These are phyloP conservation scores for Aix galericulata DNA, from an alignment of 2,113 vertebrate genomes.

Conservation along the genomic window DNA sequence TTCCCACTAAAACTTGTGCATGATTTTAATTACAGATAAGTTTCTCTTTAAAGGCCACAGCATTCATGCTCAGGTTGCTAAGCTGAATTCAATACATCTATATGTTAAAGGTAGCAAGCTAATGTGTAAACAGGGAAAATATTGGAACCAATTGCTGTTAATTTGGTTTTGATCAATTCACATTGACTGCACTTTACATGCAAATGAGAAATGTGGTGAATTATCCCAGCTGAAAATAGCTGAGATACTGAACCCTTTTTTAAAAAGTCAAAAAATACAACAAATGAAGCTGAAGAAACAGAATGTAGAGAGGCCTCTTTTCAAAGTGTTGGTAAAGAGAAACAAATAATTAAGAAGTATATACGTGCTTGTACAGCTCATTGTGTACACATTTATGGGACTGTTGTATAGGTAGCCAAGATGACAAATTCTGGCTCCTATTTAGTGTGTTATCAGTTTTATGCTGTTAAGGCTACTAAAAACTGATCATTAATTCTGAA, in stretches of 20 bases:
- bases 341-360: background rate
- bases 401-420: background rate
- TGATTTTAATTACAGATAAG: constrained; percentile 99
- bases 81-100: constrained; percentile 96
- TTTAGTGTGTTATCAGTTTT: background rate
- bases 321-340: background rate
- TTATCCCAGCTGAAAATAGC: constrained; percentile 43
- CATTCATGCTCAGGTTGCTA: constrained; percentile 88
- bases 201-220: constrained; percentile 79
- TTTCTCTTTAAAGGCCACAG: constrained; percentile 86
- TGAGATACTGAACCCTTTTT: constrained; percentile 8
- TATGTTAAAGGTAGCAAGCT: constrained; percentile 86
- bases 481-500: background rate
- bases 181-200: constrained; percentile 96
- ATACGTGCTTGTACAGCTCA: background rate
- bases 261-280: background rate
- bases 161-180: constrained; percentile 93
- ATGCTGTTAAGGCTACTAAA: background rate
- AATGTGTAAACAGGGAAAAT: constrained; percentile 87
- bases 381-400: background rate
- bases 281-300: background rate
- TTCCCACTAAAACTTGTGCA: constrained; percentile 83
- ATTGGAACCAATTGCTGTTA: constrained; percentile 94
- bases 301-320: background rate
- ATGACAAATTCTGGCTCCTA: background rate